phyloP scores from a whole-genome alignment of 2,888 invertebrate genomes.

The Heliconius aoede region DNA sequence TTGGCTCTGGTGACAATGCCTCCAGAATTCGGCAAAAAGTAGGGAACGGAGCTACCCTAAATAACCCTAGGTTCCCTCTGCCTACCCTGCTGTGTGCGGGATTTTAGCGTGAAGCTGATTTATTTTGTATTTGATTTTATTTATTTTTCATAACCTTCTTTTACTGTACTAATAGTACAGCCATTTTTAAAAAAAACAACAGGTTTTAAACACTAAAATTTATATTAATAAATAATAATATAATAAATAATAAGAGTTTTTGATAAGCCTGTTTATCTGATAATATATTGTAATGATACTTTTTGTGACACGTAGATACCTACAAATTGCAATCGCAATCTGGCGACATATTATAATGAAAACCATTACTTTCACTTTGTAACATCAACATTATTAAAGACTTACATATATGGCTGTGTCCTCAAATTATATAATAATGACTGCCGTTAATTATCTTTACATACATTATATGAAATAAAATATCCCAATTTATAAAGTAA shows the following conservation, averaged over 20 bases:
- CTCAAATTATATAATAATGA: conserved; percentile 12
- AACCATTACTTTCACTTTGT: conserved; percentile 36
- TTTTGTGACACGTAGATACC: background rate
- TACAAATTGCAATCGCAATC: conserved; percentile 12
- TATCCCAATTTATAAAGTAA: conserved; percentile 32
- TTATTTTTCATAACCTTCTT: background rate
- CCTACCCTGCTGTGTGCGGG: no score
- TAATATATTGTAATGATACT: conserved; percentile 16
- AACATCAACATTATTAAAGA: conserved; percentile 18
- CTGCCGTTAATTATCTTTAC: conserved; percentile 15
- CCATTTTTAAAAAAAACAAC: background rate
- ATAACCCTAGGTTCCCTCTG: no score
- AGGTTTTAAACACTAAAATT: background rate
- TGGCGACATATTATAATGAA: conserved; percentile 23
- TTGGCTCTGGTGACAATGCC: no score
- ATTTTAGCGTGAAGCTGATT: no score
- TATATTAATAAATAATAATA: background rate
- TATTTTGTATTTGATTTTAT: no score
- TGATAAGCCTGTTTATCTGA: conserved; percentile 6
- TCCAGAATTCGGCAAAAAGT: no score
- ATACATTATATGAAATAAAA: conserved; percentile 13
- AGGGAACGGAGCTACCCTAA: no score
- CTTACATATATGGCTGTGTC: conserved; percentile 18
- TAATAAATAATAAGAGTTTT: background rate
- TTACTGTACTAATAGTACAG: background rate